phyloP scores from a whole-genome alignment of 2,797 vertebrate genomes.

The Myripristis murdjan region DNA sequence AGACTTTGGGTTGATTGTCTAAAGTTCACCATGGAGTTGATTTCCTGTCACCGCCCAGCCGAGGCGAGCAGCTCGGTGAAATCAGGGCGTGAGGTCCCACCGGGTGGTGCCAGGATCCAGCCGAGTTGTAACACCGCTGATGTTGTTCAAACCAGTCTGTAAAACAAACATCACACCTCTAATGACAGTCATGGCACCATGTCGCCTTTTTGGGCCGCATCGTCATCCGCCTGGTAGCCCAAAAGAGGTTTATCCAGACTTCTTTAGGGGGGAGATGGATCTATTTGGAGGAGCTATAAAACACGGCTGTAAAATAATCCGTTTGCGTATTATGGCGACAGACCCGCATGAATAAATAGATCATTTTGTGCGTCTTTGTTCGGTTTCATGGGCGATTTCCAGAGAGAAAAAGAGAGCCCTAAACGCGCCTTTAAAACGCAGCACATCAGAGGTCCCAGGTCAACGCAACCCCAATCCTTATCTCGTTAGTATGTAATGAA shows the following conservation, averaged over 20 bases:
- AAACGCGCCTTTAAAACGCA: neutral
- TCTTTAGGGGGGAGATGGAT: neutral
- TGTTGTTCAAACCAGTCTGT: slow-evolving; percentile 78
- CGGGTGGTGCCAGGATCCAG: slow-evolving; percentile 72
- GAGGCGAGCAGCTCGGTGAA: slow-evolving; percentile 19
- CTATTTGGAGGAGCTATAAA: too few relatives aligned
- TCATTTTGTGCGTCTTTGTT: neutral
- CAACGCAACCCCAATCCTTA: slow-evolving; percentile 44
- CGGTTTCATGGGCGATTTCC: neutral
- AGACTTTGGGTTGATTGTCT: neutral
- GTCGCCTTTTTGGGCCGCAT: slow-evolving; percentile 22
- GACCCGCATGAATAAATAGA: neutral
- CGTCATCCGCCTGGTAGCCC: slow-evolving; percentile 31
- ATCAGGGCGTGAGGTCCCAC: slow-evolving; percentile 61
- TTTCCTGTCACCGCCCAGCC: slow-evolving; percentile 15
- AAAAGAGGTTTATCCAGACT: slow-evolving; percentile 29
- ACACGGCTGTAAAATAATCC: neutral
- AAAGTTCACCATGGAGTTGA: neutral
- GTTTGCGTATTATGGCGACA: neutral
- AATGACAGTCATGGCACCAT: slow-evolving; percentile 64
- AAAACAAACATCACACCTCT: slow-evolving; percentile 83
- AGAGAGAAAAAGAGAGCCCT: neutral
- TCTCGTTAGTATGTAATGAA: slow-evolving; percentile 62
- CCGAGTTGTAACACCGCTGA: slow-evolving; percentile 73
- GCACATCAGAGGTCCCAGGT: slow-evolving; percentile 13